phyloP scores from a whole-genome alignment of 2,888 invertebrate species.

The Caenorhabditis angaria region DNA sequence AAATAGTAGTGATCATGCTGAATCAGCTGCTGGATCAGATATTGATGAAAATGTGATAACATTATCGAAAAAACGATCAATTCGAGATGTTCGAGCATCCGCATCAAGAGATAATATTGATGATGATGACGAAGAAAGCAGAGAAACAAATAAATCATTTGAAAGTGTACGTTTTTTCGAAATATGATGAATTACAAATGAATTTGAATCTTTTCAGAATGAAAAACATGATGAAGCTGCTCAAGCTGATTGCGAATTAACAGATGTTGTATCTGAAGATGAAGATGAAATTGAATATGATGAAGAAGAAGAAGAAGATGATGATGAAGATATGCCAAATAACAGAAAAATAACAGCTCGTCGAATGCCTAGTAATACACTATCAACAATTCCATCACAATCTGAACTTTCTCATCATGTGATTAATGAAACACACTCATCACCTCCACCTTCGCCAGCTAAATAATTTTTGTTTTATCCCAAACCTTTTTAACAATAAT shows the following conservation, averaged over 20 bases:
- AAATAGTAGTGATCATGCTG: constrained; percentile 37
- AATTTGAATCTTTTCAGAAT: too few species aligned
- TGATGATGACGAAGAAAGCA: background rate
- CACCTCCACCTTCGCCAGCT: background rate
- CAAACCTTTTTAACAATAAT: background rate
- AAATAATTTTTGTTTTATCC: background rate
- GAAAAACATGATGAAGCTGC: constrained; percentile 53
- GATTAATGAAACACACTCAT: constrained; percentile 21
- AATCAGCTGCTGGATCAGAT: constrained; percentile 21
- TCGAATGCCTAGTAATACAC: constrained; percentile 1
- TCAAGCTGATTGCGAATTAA: constrained; percentile 60
- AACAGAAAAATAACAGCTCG: too few species aligned
- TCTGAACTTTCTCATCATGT: background rate
- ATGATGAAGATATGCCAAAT: constrained; percentile 11
- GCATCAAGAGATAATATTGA: constrained; percentile 9
- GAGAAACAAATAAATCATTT: background rate
- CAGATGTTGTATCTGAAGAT: constrained; percentile 52
- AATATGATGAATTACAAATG: background rate
- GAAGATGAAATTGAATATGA: constrained; percentile 44
- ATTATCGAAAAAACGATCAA: constrained; percentile 26
- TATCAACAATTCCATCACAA: constrained; percentile 6
- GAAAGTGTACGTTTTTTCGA: background rate
- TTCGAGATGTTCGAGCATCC: constrained; percentile 21
- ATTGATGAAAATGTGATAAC: constrained; percentile 11
- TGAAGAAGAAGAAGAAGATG: constrained; percentile 51